Base-by-base conservation (phyloP, 1,140 invertebrate genomes). In the Sitophilus oryzae region DNA sequence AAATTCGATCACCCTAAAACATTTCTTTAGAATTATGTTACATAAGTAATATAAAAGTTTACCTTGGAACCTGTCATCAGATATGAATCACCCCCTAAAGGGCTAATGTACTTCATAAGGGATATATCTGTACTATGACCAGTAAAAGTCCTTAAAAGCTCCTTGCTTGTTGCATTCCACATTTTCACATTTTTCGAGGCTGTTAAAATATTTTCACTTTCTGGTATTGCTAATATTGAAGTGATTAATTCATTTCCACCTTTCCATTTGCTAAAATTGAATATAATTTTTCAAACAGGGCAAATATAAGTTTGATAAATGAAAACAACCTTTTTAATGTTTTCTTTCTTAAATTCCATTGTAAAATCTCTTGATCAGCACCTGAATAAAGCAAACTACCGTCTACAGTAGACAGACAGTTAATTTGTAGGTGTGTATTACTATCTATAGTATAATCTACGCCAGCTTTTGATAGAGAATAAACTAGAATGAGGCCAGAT, bases 121-220 rank as follows among this genome's bases (percentile, higher is more conserved):
- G 73, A 74, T 0, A 88, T 76, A 66, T 83, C 78, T 53, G 77
- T 78, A 16, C 77, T 76, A 69, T 87, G 85, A 4, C 84, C 85
- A 1, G 79, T 83, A 63, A 83, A 87, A 19, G 76, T 80, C 51
- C 74, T 76, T 34, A 86, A 61, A 15, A 85, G 45, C 62, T 80
- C 71, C 63, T 79, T 78, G 0, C 66, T 79, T 10, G 74, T 60
- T 6, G 82, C 62, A 67, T 85, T 75, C 81, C 82, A 87, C 59
- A 84, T 72, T 67, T 82, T 84, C 1, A 89, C 79, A 48, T 73
- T 72, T 55, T 79, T 78, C 18, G 80, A 77, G 6, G 82, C 85
- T n/a, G 83, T 79, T 3, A 86, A 65, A 10, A 89, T 49, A 22
- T 73, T 74, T n/a, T 77, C 76, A 16, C 77, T 80, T 37, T 82